Evolutionary conservation across 2,797 vertebrate genomes (phyloP), one percentile per base, ranked within the genome.

Genomic region (Octomys mimax): DNA sequence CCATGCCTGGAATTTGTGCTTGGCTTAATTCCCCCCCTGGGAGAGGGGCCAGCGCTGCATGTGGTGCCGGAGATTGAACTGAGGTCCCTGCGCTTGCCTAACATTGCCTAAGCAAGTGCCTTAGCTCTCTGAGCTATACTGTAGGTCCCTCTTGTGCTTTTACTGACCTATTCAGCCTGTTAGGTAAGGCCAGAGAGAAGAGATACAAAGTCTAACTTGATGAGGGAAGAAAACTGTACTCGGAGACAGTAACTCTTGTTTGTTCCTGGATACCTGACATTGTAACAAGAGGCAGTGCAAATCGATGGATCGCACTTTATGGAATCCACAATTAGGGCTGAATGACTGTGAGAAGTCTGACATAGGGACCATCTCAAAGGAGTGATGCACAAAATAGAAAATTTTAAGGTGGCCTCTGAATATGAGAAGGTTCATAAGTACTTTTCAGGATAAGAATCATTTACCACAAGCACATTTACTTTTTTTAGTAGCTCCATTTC

Each of bases 401-500:
- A 73, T 90, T 12, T 28, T 81, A 78, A 89, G 21, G 61, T 85
- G 28, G 21, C 4, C 68, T 96, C 79, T 33, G 33, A 85, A 83
- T 70, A 39, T 94, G 26, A 90, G 8, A 36, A 95, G 64, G 42
- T 81, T 52, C 85, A 21, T 80, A 68, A 96, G 68, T 87, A 80
- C 39, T 93, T 92, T 95, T 78, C 88, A 87, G 93, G 77, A 90
- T 89, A 95, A 79, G n/a, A 92, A 80, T 82, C 54, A 86, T 88
- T 95, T 90, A 88, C 88, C 84, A 88, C 46, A 81, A 92, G 57
- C 42, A 93, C 81, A 87, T 93, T 95, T 93, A 82, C 49, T 93
- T 95, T 95, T 96, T 96, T 96, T 88, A 94, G 33, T 66, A 77
- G 36, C 36, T 75, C 24, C 92, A 10, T 71, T 94, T 92, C 24